A percentile compares a stretch with the other conserved stretches of the same genome.
These are phyloP conservation scores for Ascaphus truei DNA, from an alignment of 2,113 vertebrate species.

Conservation along the genomic window DNA sequence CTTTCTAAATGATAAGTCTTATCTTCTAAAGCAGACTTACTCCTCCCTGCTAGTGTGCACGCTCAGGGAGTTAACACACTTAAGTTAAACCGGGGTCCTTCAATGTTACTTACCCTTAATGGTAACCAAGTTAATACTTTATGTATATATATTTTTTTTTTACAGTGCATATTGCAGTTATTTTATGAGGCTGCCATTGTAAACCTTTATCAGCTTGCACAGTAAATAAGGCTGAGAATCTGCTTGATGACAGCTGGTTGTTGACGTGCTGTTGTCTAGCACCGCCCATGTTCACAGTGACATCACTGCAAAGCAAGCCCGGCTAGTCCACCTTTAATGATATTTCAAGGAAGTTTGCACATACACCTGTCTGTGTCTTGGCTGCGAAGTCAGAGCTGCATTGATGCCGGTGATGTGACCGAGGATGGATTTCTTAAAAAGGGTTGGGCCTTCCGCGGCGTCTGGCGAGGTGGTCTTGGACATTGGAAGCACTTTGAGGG, in stretches of 20 bases:
- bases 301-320: slow-evolving; percentile 58
- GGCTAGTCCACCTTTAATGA: slow-evolving; percentile 44
- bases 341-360: slow-evolving; percentile 53
- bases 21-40: slow-evolving; percentile 48
- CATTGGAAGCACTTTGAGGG: slow-evolving; percentile 46
- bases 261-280: slow-evolving; percentile 49
- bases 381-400: neutral
- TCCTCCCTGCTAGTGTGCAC: slow-evolving; percentile 14
- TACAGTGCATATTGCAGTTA: slow-evolving; percentile 1
- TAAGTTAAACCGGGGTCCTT: neutral
- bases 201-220: slow-evolving; percentile 68
- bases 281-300: slow-evolving; percentile 63
- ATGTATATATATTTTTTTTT: too few species aligned
- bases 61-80: slow-evolving; percentile 38
- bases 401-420: slow-evolving; percentile 3
- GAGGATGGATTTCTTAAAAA: slow-evolving; percentile 89
- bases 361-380: slow-evolving; percentile 24
- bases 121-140: too few species aligned
- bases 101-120: too few species aligned
- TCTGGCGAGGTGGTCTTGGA: slow-evolving; percentile 70
- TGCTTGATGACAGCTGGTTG: slow-evolving; percentile 77
- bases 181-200: slow-evolving; percentile 42
- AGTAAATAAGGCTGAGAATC: slow-evolving; percentile 72
- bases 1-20: slow-evolving; percentile 53
- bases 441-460: slow-evolving; percentile 71